Conservation (phyloP, 2,113 vertebrate genomes). For the Coregonus clupeaformis region DNA sequence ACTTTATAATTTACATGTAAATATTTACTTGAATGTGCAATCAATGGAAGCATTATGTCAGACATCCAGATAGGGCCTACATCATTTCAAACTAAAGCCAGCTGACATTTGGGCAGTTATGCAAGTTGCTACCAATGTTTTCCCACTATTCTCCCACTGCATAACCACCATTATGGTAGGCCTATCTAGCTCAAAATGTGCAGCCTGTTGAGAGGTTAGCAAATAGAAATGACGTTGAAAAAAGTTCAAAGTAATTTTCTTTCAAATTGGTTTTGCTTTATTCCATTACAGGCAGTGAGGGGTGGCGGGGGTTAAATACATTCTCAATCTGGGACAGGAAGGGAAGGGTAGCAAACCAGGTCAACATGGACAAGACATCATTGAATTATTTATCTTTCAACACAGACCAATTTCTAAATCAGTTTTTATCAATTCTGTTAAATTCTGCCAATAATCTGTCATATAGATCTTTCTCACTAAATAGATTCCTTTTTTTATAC, state of each 20-base stretch:
- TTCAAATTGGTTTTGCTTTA: constrained; percentile 67
- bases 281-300: constrained; percentile 71
- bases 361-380: constrained; percentile 74
- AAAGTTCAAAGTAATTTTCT: constrained; percentile 12
- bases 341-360: constrained; percentile 69
- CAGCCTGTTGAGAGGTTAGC: too few relatives aligned
- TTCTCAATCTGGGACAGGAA: constrained; percentile 72
- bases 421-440: constrained; percentile 32
- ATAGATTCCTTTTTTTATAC: constrained; percentile 39
- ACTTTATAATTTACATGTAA: too few relatives aligned
- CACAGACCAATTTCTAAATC: constrained; percentile 66
- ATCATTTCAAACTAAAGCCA: too few relatives aligned
- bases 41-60: too few relatives aligned
- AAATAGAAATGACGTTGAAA: too few relatives aligned
- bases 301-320: constrained; percentile 66
- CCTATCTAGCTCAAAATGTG: too few relatives aligned
- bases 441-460: constrained; percentile 54
- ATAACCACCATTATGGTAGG: too few relatives aligned
- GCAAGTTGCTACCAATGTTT: too few relatives aligned
- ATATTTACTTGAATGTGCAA: too few relatives aligned
- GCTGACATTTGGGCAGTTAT: too few relatives aligned
- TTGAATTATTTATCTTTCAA: constrained; percentile 65
- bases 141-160: too few relatives aligned
- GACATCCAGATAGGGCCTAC: too few relatives aligned
- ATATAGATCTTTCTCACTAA: constrained; percentile 61